Percentiles rank a stretch among this genome's conserved stretches.
These are phyloP conservation scores for Enhydra lutris DNA, from an alignment of 2,113 vertebrate species.

Conservation along the genomic window DNA sequence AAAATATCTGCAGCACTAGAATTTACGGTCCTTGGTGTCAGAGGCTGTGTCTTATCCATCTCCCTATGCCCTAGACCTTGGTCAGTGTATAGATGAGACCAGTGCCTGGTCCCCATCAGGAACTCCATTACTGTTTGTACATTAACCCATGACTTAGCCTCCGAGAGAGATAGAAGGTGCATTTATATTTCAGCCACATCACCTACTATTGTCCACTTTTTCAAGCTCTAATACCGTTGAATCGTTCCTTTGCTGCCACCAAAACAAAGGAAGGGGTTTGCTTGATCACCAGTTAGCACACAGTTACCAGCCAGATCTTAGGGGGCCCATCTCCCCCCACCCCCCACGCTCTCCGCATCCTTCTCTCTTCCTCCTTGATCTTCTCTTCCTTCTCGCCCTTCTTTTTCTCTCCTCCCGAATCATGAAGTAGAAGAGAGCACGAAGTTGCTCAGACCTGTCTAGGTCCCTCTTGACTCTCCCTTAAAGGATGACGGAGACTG, in stretches of 20 bases:
- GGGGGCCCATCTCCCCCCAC: rapidly evolving
- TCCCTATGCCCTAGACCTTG: not conserved
- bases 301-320: not conserved
- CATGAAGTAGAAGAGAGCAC: not conserved
- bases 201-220: not conserved
- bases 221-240: not conserved
- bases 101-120: not conserved
- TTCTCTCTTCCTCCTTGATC: not conserved
- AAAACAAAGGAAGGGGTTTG: not conserved
- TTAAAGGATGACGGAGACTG: not conserved
- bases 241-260: not conserved
- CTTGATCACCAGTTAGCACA: not conserved
- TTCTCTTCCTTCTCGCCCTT: not conserved
- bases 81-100: not conserved
- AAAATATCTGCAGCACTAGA: not conserved
- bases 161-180: not conserved
- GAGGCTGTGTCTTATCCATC: not conserved
- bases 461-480: not conserved
- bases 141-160: not conserved
- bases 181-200: not conserved
- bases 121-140: not conserved
- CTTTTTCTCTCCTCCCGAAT: not conserved
- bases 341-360: rapidly evolving
- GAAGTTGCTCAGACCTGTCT: not conserved
- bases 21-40: not conserved